Base-by-base conservation (phyloP, 2,113 vertebrate species). In the Castor canadensis region DNA sequence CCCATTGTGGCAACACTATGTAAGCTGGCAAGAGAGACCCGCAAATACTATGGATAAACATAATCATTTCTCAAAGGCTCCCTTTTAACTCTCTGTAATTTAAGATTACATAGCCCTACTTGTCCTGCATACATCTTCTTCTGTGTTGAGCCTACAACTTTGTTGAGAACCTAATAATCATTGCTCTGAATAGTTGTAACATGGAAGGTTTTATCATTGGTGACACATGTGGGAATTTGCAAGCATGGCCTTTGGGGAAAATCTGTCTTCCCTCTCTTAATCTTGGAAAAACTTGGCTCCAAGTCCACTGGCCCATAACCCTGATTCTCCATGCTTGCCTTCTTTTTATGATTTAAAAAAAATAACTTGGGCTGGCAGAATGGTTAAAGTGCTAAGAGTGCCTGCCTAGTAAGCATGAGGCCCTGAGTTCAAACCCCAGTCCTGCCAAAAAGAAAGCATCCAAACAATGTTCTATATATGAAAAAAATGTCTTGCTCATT, bases 81-180 rank as follows among this genome's bases (percentile, higher is more conserved):
- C 95, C 79, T 96, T 97, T 98, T 96, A 98, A 88, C 92, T 96
- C 95, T 75, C 96, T 96, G 4, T 98, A 97, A 98, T 98, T 98
- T 98, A 98, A 93, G 96, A 98, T 98, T 98, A 97, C 97, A 97
- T 93, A 97, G 97, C 96, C 91, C 95, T 97, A 97, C 97, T 97
- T 97, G 96, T 83, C 80, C 93, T 97, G 96, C 97, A 97, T 97
- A 97, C 97, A 92, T 95, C 97, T 91, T 97, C 96, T 90, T 95
- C 95, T 81, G 84, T 94, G 96, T 96, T 94, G 95, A 95, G 93
- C 81, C 95, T 95, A 97, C 96, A 96, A 95, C 94, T 94, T 90
- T 80, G 87, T 94, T 96, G 94, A 95, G 95, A 95, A 93, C 83
- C 89, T 95, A 91, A 96, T 95, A 96, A 90, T 90, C 75, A 35